A percentile compares a stretch with the other conserved stretches of the same genome.
phyloP scores from a whole-genome alignment of 2,797 vertebrate genomes.

The Pagetopsis macropterus region DNA sequence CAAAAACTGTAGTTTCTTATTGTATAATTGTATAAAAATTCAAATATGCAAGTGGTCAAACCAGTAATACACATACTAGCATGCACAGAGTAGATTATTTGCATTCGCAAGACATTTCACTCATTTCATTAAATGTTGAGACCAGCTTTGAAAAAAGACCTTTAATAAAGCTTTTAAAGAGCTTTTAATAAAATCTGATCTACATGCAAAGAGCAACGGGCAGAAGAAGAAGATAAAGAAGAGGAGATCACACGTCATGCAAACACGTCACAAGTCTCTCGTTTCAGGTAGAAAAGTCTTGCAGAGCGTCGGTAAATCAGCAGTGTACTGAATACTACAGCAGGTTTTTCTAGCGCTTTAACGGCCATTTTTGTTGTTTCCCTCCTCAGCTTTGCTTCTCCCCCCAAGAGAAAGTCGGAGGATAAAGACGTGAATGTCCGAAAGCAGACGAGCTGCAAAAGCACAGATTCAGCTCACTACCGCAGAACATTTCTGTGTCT shows the following conservation, averaged over 20 bases:
- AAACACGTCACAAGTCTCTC: constrained; percentile 45
- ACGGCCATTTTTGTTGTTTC: neutral
- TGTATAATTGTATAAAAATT: constrained; percentile 19
- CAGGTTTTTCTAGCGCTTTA: neutral
- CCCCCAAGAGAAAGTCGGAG: neutral
- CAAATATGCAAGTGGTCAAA: constrained; percentile 14
- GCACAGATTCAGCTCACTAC: neutral
- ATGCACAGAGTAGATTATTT: constrained; percentile 20
- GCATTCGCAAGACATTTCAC: constrained; percentile 33
- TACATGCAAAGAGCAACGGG: constrained; percentile 49
- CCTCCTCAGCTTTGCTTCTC: neutral
- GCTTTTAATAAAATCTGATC: constrained; percentile 42
- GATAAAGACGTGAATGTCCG: constrained; percentile 2
- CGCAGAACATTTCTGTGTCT: neutral
- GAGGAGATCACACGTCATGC: constrained; percentile 46
- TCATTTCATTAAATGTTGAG: constrained; percentile 33
- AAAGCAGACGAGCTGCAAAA: neutral
- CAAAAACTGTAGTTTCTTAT: constrained; percentile 14
- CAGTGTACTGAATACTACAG: neutral
- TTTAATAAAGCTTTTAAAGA: constrained; percentile 27
- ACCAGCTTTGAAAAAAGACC: constrained; percentile 25
- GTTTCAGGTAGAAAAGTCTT: constrained; percentile 39
- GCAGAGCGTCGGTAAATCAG: constrained; percentile 2
- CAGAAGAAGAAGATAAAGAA: constrained; percentile 5
- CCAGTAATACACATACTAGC: constrained; percentile 23